Evolutionary conservation across 2,797 vertebrate species (phyloP).

Genomic region (Bovichtus diacanthus): DNA sequence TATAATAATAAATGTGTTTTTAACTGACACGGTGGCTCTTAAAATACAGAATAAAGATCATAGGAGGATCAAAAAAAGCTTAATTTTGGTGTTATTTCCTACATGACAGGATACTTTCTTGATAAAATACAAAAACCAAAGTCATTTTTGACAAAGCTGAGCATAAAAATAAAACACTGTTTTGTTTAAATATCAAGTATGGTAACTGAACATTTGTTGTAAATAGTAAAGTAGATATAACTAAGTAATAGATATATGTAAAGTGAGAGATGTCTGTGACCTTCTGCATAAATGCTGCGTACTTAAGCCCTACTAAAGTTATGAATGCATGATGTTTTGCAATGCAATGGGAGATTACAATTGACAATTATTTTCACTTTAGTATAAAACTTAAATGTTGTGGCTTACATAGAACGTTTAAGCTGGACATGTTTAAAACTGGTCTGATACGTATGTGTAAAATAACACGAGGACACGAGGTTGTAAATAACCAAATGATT

Average conservation of each 20-base stretch:
- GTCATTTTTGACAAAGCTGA: not conserved
- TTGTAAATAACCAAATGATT: not conserved
- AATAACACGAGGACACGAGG: not conserved
- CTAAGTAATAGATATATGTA: not conserved
- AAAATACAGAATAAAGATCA: not conserved
- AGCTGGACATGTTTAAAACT: not conserved
- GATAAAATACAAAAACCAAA: not conserved
- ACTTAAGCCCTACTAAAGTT: not conserved
- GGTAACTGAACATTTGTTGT: not conserved
- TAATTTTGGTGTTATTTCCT: not conserved
- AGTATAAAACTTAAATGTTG: not conserved
- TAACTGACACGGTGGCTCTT: not conserved
- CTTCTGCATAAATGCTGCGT: not conserved
- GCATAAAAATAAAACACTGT: not conserved
- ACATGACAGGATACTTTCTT: not conserved
- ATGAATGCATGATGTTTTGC: not conserved
- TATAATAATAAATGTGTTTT: not conserved
- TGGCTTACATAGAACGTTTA: not conserved
- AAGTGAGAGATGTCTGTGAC: not conserved
- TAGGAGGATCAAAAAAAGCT: not conserved
- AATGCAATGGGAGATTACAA: not conserved
- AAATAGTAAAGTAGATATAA: not conserved
- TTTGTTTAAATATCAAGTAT: not conserved
- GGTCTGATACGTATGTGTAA: not conserved
- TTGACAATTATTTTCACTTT: not conserved